Evolutionary conservation across 2,113 vertebrate species (phyloP), one percentile per base, ranked within the genome.

Genomic region (Sorex fumeus): DNA sequence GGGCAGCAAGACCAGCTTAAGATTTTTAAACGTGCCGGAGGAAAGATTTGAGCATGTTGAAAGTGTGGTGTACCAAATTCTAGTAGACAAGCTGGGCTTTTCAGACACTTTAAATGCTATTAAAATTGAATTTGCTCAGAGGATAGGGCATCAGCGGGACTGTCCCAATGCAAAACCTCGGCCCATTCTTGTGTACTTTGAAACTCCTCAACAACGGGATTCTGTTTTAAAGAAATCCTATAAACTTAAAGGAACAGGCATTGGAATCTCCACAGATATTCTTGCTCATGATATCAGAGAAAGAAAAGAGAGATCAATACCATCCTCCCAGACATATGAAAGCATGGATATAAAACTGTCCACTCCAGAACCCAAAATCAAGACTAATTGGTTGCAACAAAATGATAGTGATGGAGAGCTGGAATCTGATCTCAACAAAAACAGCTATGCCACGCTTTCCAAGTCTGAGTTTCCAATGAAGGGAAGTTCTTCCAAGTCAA

Each of bases 161-260:
- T 99, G 99, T 97, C 99, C 99, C 45, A 99, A 98, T 97, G 99
- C 99, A 89, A 99, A 99, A 95, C 99, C 99, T 87, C 98, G 99
- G 12, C 99, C 99, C 25, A 99, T 99, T 95, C 98, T 99, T 87
- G 99, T 99, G 88, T 99, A 99, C 96, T 99, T 99, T 98, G 98
- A 99, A 95, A 98, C 98, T 66, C 97, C 98, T 10, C 99, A 99
- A 95, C 99, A 99, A 78, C 98, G 99, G 92, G 99, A 99, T 97
- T 97, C 99, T 82, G 98, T 99, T 96, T 98, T 99, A 96, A 99
- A 99, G 97, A 99, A 99, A 95, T 99, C 99, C 87, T 99, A 99
- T 86, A 99, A 99, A 97, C 98, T 99, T 77, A 99, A 99, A 97
- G 99, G 99, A 88, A 99, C 99, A 66, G 99, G 99, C 28, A 98